These are phyloP conservation scores for Sminthopsis crassicaudata DNA, from an alignment of 2,113 vertebrate genomes.

Conservation along the genomic window DNA sequence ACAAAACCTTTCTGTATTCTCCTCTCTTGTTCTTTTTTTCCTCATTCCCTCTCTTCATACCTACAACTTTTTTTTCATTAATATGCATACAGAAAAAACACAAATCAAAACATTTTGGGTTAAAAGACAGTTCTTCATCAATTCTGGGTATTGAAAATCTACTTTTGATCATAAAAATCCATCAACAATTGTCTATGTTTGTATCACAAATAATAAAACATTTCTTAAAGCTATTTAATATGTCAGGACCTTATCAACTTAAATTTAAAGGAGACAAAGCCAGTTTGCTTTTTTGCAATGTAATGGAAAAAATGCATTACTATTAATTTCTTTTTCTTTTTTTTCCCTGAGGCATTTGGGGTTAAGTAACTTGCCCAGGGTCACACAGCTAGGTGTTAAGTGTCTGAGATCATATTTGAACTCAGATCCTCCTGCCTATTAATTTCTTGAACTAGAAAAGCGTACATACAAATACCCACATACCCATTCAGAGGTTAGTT, in stretches of 20 bases:
- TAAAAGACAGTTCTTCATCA: not conserved
- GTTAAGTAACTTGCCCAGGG: no score
- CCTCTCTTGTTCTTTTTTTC: not conserved
- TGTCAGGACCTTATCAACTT: conserved; percentile 15
- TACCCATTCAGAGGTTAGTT: no score
- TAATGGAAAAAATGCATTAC: conserved; percentile 45
- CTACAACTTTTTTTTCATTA: not conserved
- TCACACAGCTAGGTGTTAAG: no score
- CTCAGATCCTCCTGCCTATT: no score
- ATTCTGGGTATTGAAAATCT: not conserved
- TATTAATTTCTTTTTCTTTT: conserved; percentile 49
- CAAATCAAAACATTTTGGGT: not conserved
- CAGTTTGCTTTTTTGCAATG: conserved; percentile 10
- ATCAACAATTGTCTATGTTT: not conserved
- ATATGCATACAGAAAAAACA: not conserved
- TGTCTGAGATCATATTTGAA: no score
- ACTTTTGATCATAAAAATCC: no score
- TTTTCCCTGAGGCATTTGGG: no score
- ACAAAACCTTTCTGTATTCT: not conserved
- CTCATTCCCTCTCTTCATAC: not conserved
- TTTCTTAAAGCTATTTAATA: conserved; percentile 23
- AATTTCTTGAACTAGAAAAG: conserved; percentile 42
- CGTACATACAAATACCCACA: no score
- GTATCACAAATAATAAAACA: not conserved
- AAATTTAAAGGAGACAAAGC: conserved; percentile 19